phyloP scores from a whole-genome alignment of 37 sponge, comb jelly and placozoan species.

The Hexactinellida sp. region DNA sequence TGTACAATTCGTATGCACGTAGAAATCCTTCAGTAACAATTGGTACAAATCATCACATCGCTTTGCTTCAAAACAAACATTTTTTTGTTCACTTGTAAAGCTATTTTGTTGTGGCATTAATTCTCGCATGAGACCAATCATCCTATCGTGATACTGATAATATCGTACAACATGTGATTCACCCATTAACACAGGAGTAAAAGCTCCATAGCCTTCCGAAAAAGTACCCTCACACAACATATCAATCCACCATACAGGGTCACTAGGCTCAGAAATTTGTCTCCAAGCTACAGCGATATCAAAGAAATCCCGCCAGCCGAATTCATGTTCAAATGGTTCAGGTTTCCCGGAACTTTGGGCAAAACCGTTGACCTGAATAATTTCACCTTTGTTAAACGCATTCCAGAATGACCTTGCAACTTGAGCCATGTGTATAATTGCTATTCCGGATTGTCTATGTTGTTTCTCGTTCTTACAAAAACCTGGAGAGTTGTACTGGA shows the following conservation, averaged over 20 bases:
- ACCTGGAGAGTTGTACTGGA: neutral
- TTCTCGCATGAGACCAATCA: neutral
- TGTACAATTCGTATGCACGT: neutral
- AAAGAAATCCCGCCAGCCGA: neutral
- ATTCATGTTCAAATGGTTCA: neutral
- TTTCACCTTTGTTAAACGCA: neutral
- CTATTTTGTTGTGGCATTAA: neutral
- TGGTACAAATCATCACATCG: neutral
- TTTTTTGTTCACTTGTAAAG: neutral
- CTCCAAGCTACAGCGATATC: neutral
- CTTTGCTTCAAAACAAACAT: neutral
- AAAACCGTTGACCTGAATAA: neutral
- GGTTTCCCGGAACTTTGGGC: neutral
- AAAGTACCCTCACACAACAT: neutral
- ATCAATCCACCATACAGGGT: neutral
- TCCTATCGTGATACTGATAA: neutral
- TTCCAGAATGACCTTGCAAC: neutral
- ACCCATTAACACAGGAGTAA: neutral
- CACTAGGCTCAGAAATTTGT: neutral
- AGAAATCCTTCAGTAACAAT: neutral
- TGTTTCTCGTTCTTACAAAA: neutral
- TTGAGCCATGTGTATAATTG: neutral
- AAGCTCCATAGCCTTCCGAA: neutral
- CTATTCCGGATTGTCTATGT: neutral
- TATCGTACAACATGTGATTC: neutral